phyloP scores from a whole-genome alignment of 2,888 invertebrate genomes.

The Hipparchia sbordonii region DNA sequence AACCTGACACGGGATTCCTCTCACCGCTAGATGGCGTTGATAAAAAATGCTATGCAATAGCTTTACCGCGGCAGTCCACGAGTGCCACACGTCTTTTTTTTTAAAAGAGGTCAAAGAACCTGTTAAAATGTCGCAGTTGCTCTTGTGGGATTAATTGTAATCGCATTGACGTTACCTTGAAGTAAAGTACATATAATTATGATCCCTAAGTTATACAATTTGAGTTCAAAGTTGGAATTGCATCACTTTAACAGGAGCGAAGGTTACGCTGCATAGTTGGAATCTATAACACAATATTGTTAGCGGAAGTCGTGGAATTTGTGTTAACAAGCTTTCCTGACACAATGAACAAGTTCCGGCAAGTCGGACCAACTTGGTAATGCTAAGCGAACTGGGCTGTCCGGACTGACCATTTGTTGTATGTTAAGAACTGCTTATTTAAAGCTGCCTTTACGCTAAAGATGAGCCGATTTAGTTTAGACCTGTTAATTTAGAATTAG shows the following conservation, averaged over 20 bases:
- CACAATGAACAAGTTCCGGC: slow-evolving; percentile 55
- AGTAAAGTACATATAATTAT: no score
- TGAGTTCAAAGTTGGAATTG: slow-evolving; percentile 3
- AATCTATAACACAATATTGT: slow-evolving; percentile 70
- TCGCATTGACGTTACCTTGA: no score
- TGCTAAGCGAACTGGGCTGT: slow-evolving; percentile 45
- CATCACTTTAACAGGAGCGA: slow-evolving; percentile 3
- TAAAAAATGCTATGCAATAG: no score
- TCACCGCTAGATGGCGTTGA: no score
- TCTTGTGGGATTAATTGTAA: not conserved
- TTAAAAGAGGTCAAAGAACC: no score
- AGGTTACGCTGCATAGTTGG: slow-evolving; percentile 52
- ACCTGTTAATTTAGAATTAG: no score
- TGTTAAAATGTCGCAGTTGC: no score
- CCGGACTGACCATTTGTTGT: slow-evolving; percentile 9
- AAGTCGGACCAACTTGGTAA: slow-evolving; percentile 63
- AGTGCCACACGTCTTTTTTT: no score
- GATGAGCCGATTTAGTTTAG: no score
- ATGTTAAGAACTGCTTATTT: not conserved
- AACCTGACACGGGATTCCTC: no score
- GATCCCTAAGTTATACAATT: not conserved
- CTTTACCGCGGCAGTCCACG: no score
- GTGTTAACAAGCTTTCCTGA: slow-evolving; percentile 67
- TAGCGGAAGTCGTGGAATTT: slow-evolving; percentile 67
- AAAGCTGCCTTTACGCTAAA: no score